Conservation (phyloP, 2,113 vertebrate species). For the Salvelinus fontinalis region DNA sequence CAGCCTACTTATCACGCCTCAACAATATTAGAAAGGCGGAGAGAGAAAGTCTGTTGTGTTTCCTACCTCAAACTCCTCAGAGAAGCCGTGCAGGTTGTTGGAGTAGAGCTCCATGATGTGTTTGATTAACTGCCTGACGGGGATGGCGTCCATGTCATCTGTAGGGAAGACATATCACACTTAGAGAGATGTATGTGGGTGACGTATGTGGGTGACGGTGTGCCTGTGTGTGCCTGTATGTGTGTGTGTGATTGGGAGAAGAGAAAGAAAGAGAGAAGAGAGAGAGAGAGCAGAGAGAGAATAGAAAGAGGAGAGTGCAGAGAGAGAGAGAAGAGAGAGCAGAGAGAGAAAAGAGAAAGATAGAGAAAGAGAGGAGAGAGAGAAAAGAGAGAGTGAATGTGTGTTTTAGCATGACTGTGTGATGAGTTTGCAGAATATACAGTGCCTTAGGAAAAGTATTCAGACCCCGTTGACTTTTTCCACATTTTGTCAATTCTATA, state of each 20-base stretch:
- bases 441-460: too few species aligned
- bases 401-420: too few species aligned
- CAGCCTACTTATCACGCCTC: constrained; percentile 3
- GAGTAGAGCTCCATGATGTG: constrained; percentile 94
- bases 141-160: constrained; percentile 98
- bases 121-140: constrained; percentile 95
- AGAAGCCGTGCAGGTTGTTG: constrained; percentile 95
- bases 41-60: neutral
- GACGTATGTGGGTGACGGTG: neutral
- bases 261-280: too few species aligned
- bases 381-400: too few species aligned
- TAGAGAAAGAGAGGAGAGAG: too few species aligned
- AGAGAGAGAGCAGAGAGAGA: neutral
- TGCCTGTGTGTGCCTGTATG: constrained; percentile 7
- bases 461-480: too few species aligned
- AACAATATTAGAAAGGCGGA: neutral
- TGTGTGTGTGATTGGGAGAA: constrained; percentile 1
- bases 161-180: constrained; percentile 41
- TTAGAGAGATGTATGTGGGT: neutral
- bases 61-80: constrained; percentile 96
- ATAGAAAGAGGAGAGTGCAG: neutral
- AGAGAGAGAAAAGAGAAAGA: too few species aligned
- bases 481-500: too few species aligned
- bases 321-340: neutral
- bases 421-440: too few species aligned